A percentile compares a stretch with the other conserved stretches of the same genome.
Conservation (phyloP, 2,888 invertebrate species). For the Pycnomerus fuliginosus region DNA sequence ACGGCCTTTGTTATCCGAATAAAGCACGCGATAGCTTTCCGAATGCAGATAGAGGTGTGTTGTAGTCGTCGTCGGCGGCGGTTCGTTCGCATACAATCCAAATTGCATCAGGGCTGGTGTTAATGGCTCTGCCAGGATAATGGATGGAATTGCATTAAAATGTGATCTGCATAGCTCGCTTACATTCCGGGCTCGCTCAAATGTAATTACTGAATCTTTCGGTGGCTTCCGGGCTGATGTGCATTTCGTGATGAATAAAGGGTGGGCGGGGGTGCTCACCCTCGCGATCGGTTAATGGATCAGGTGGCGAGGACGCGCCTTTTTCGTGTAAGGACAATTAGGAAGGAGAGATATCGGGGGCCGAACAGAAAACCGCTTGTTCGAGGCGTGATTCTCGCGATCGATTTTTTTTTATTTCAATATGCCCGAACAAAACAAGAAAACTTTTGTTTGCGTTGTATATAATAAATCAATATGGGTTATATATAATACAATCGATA, state of each 20-base stretch:
- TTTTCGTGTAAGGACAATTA: slow-evolving; percentile 46
- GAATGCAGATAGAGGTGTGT: slow-evolving; percentile 38
- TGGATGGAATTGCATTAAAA: slow-evolving; percentile 58
- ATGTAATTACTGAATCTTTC: slow-evolving; percentile 50
- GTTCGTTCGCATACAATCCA: slow-evolving; percentile 49
- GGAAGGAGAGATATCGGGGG: slow-evolving; percentile 18
- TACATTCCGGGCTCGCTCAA: slow-evolving; percentile 46
- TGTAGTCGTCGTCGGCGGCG: slow-evolving; percentile 26
- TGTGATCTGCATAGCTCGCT: slow-evolving; percentile 56
- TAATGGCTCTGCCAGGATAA: slow-evolving; percentile 55
- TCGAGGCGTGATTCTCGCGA: slow-evolving; percentile 26
- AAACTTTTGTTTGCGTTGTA: too few relatives aligned
- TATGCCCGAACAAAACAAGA: too few relatives aligned
- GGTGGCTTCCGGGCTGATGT: slow-evolving; percentile 40
- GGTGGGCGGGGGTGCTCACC: slow-evolving; percentile 22
- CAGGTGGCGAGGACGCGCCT: slow-evolving; percentile 46
- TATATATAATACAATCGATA: slow-evolving; percentile 6
- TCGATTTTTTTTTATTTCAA: too few relatives aligned
- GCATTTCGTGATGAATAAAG: slow-evolving; percentile 35
- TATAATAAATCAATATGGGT: slow-evolving; percentile 15
- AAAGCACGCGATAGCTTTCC: slow-evolving; percentile 49
- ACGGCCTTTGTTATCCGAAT: slow-evolving; percentile 49
- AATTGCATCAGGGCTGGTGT: slow-evolving; percentile 54
- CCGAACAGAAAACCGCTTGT: slow-evolving; percentile 21
- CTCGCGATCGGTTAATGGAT: slow-evolving; percentile 43